Evolutionary conservation across 2,113 vertebrate species (phyloP).

Genomic region (Poeciliopsis prolifica): DNA sequence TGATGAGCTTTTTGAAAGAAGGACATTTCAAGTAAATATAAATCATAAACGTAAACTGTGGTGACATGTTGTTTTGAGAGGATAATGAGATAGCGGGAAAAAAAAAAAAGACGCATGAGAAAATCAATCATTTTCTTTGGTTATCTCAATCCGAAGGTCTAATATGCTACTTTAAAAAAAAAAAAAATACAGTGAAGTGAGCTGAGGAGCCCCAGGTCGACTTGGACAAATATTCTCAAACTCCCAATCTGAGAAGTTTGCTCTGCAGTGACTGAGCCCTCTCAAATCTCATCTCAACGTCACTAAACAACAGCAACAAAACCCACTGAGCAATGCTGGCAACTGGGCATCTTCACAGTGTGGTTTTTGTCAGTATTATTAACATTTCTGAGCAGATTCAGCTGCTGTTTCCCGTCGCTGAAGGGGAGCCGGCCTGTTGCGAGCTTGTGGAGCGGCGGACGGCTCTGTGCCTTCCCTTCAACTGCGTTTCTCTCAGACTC

Average conservation of each 20-base stretch:
- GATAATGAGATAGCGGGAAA: neutral
- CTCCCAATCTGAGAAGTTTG: neutral
- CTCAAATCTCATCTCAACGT: neutral
- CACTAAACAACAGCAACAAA: neutral
- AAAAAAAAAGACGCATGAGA: neutral
- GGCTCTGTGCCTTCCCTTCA: constrained; percentile 67
- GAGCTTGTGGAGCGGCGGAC: constrained; percentile 69
- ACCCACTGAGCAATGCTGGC: neutral
- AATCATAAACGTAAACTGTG: neutral
- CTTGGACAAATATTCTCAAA: neutral
- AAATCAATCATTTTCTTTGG: neutral
- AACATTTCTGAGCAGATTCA: constrained; percentile 15
- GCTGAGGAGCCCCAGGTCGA: neutral
- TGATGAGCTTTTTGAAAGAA: neutral
- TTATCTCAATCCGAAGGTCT: neutral
- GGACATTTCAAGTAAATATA: neutral
- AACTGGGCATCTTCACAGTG: neutral
- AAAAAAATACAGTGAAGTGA: neutral
- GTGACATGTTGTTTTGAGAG: neutral
- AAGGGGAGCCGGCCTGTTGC: constrained; percentile 59
- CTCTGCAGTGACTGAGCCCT: constrained; percentile 18
- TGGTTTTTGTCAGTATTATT: neutral
- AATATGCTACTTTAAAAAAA: neutral
- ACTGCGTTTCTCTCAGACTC: constrained; percentile 81
- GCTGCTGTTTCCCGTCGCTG: constrained; percentile 45